Evolutionary conservation across 2,888 invertebrate species (phyloP), one percentile per base, ranked within the genome.

Genomic region (Calliphora vomitoria): DNA sequence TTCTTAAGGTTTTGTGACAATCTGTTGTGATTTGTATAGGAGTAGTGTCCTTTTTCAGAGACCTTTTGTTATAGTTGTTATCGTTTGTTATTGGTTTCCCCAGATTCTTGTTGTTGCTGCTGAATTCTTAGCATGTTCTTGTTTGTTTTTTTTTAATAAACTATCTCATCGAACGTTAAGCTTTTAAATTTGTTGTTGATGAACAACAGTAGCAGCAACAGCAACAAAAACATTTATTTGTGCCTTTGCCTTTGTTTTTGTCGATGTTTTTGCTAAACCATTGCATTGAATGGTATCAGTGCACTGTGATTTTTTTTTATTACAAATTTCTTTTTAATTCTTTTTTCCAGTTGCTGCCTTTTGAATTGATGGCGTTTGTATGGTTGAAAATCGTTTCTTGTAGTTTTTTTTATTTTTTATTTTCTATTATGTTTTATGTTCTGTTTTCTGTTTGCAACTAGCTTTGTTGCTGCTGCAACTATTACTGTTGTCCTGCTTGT

Each of bases 141-240:
- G 6, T 8, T 20, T 25, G 3, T 38, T 50, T 3, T 35, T 18
- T 82, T 78, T 58, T 76, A 81, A 71, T 76, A 83, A 83, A 83
- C 66, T 50, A 62, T 83, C 83, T 66, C 76, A 71, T 80, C 69
- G 82, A 83, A 80, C n/a, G 80, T 71, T 87, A 87, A 87, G 86
- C 86, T 87, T 76, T 76, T 75, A 80, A 83, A 87, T 87, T 83
- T 87, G 80, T 76, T 83, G 83, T 86, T 80, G 82, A 86, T 83
- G 80, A 86, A 79, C 72, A 60, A 31, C 53, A 50, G 53, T 11
- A 83, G 38, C 78, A 85, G 47, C 74, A 69, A 55, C 69, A 85
- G 18, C 69, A 79, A 50, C 25, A 25, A 25, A 25, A 25, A 25
- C 25, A 25, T 25, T 25, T 25, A 25, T 25, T 25, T 25, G 25